phyloP scores from a whole-genome alignment of 2,888 invertebrate genomes.

The Muschampia plurimacula region DNA sequence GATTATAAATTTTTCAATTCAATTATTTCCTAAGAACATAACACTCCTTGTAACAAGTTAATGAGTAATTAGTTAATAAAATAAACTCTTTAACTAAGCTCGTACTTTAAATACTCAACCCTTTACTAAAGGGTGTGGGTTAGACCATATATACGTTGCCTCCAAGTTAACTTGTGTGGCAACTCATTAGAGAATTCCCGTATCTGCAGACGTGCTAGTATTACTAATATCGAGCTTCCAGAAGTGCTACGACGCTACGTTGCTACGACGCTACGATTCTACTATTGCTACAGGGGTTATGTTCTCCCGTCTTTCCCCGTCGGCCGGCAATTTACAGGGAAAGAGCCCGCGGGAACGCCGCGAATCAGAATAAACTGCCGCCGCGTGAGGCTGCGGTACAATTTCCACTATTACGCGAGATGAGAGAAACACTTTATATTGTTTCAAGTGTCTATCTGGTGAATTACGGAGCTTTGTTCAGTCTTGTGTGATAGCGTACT shows the following conservation, averaged over 20 bases:
- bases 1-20: neutral
- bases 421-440: slow-evolving; percentile 1
- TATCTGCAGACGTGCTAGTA: slow-evolving; percentile 12
- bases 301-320: neutral
- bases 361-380: slow-evolving; percentile 16
- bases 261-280: neutral
- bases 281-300: neutral
- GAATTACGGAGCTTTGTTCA: neutral
- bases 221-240: slow-evolving; percentile 9
- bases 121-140: neutral
- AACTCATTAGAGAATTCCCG: slow-evolving; percentile 24
- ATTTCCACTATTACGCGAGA: slow-evolving; percentile 10
- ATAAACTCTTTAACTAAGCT: neutral
- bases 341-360: slow-evolving; percentile 21
- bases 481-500: neutral
- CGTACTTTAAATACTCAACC: neutral
- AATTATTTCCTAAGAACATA: neutral
- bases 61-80: too few species aligned
- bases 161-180: neutral
- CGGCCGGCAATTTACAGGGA: slow-evolving; percentile 17
- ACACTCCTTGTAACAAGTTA: neutral
- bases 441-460: neutral
- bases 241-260: neutral
- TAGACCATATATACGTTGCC: neutral
- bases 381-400: slow-evolving; percentile 3